phyloP scores from a whole-genome alignment of 2,888 invertebrate genomes.

The Spodoptera littoralis region DNA sequence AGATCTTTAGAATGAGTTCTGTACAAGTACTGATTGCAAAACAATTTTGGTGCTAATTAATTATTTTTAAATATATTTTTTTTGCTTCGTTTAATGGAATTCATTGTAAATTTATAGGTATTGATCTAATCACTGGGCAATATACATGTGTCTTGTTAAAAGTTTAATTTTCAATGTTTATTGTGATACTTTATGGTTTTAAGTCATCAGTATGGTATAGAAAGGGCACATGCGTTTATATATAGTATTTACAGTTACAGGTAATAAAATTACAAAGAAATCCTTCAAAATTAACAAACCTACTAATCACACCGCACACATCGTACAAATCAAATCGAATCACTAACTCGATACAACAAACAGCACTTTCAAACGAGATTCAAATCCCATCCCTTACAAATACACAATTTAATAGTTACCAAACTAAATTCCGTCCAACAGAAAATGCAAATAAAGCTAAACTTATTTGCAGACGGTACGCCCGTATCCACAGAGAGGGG shows the following conservation, averaged over 20 bases:
- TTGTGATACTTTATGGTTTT: too few relatives aligned
- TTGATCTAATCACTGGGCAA: too few relatives aligned
- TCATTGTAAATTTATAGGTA: not conserved
- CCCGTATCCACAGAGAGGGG: slow-evolving; percentile 71
- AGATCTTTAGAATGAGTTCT: slow-evolving; percentile 86
- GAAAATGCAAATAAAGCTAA: slow-evolving; percentile 52
- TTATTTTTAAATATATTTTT: not conserved
- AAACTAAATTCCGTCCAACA: slow-evolving; percentile 45
- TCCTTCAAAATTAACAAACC: not conserved
- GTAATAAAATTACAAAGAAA: not conserved
- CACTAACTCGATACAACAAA: slow-evolving; percentile 10
- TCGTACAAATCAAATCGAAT: slow-evolving; percentile 14
- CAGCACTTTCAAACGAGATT: slow-evolving; percentile 18
- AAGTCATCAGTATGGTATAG: too few relatives aligned
- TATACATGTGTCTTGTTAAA: too few relatives aligned
- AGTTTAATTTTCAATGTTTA: too few relatives aligned
- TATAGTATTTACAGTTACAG: too few relatives aligned
- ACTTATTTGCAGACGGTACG: slow-evolving; percentile 69
- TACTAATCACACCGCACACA: not conserved
- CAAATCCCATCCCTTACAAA: slow-evolving; percentile 25
- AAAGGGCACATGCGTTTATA: too few relatives aligned
- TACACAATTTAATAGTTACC: slow-evolving; percentile 45
- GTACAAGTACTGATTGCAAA: slow-evolving; percentile 70
- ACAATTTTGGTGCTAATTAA: slow-evolving; percentile 29
- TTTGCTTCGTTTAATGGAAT: too few relatives aligned